phyloP scores from a whole-genome alignment of 1,140 invertebrate genomes.

The Pseudomyrmex gracilis region DNA sequence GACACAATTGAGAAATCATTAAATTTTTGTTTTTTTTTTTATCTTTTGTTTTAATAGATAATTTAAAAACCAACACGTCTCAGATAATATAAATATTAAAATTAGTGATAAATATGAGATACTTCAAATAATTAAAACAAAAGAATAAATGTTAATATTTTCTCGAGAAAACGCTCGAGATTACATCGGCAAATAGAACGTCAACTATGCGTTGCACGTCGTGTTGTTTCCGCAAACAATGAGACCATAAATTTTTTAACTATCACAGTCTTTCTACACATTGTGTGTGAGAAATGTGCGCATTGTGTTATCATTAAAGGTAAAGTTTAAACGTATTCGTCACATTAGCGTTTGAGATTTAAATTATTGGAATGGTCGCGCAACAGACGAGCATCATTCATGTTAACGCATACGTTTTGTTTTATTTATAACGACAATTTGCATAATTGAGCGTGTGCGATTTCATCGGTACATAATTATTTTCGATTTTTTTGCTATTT shows the following conservation, averaged over 20 bases:
- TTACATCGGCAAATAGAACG: not conserved
- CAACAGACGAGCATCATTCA: not conserved
- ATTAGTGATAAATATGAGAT: too few relatives aligned
- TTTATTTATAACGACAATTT: not conserved
- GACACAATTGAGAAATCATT: not conserved
- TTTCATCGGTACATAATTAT: too few relatives aligned
- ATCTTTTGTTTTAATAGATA: not conserved
- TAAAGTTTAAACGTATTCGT: slow-evolving; percentile 10
- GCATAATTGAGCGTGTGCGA: too few relatives aligned
- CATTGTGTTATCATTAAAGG: slow-evolving; percentile 32
- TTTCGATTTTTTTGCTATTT: not conserved
- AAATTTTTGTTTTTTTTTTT: not conserved
- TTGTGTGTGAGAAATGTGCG: not conserved
- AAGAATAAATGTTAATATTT: not conserved
- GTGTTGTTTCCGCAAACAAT: slow-evolving; percentile 10
- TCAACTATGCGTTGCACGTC: not conserved
- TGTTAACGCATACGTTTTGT: not conserved
- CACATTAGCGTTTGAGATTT: not conserved
- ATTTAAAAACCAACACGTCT: not conserved
- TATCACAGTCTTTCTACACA: slow-evolving; percentile 31
- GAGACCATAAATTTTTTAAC: slow-evolving; percentile 21
- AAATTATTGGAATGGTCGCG: not conserved
- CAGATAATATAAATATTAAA: too few relatives aligned
- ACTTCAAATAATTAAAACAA: too few relatives aligned
- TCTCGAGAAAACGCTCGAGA: too few relatives aligned